These are phyloP conservation scores for Misgurnus mizolepis DNA, from an alignment of 2,113 vertebrate genomes.

Conservation along the genomic window DNA sequence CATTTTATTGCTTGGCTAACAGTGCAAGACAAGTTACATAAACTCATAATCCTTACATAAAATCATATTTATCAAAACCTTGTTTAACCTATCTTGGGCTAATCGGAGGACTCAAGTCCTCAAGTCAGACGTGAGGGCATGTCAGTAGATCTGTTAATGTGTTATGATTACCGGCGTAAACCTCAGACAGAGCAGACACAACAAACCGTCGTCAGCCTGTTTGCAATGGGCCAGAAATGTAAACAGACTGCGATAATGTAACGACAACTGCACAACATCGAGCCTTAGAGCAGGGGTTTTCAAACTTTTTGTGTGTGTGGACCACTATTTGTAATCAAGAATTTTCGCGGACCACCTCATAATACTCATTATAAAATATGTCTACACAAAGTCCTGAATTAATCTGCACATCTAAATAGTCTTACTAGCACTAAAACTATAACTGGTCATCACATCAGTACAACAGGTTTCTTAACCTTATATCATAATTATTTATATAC, in stretches of 20 bases:
- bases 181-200: constrained; percentile 47
- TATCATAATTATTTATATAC: too few species aligned
- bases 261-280: constrained; percentile 34
- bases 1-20: too few species aligned
- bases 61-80: constrained; percentile 12
- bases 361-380: too few species aligned
- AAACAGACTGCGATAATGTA: constrained; percentile 27
- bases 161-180: constrained; percentile 44
- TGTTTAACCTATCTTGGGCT: constrained; percentile 12
- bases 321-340: too few species aligned
- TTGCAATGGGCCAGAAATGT: constrained; percentile 15
- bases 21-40: background rate
- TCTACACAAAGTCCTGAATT: too few species aligned
- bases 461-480: too few species aligned
- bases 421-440: too few species aligned
- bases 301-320: too few species aligned
- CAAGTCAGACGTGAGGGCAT: constrained; percentile 28
- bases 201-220: constrained; percentile 29
- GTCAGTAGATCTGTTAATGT: constrained; percentile 30
- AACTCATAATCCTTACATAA: background rate
- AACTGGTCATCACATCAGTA: too few species aligned
- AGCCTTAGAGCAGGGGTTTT: background rate
- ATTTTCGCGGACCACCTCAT: too few species aligned
- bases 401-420: too few species aligned
- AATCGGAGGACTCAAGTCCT: background rate